Conservation (phyloP, 2,797 vertebrate genomes). For the Pogoniulus pusillus region DNA sequence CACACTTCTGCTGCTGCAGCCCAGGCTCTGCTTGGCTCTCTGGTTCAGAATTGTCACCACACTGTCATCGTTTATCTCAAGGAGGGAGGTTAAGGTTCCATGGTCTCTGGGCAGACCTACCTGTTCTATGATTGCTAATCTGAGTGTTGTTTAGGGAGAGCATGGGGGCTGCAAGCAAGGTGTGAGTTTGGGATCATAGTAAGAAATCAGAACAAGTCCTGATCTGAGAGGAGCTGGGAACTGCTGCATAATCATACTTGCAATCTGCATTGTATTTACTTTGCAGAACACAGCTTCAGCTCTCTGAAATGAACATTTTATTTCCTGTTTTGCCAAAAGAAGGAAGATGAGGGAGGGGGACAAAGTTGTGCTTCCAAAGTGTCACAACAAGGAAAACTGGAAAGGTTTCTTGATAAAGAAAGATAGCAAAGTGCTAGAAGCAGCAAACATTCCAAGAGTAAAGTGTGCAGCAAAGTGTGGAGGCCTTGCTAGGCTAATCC, state of each 20-base stretch:
- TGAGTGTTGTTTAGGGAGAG: not conserved
- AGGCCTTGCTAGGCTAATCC: not conserved
- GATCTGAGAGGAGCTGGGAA: not conserved
- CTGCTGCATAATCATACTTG: not conserved
- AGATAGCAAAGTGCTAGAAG: not conserved
- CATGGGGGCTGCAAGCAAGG: not conserved
- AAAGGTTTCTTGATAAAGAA: not conserved
- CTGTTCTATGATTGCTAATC: not conserved
- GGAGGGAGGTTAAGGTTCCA: not conserved
- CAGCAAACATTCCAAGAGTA: not conserved
- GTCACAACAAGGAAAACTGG: not conserved
- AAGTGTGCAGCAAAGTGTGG: not conserved
- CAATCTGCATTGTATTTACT: not conserved
- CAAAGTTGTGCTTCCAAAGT: not conserved
- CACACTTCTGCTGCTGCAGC: too few species aligned
- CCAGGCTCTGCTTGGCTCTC: too few species aligned
- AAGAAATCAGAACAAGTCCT: not conserved
- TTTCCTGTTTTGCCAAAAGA: not conserved
- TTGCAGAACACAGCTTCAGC: not conserved
- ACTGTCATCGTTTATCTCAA: not conserved
- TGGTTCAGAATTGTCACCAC: not conserved
- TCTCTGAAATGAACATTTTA: not conserved
- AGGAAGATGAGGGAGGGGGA: not conserved
- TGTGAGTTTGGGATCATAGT: not conserved
- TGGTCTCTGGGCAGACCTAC: not conserved